A percentile compares a stretch with the other conserved stretches of the same genome.
phyloP scores from a whole-genome alignment of 2,888 invertebrate genomes.

The Bellardia bayeri region DNA sequence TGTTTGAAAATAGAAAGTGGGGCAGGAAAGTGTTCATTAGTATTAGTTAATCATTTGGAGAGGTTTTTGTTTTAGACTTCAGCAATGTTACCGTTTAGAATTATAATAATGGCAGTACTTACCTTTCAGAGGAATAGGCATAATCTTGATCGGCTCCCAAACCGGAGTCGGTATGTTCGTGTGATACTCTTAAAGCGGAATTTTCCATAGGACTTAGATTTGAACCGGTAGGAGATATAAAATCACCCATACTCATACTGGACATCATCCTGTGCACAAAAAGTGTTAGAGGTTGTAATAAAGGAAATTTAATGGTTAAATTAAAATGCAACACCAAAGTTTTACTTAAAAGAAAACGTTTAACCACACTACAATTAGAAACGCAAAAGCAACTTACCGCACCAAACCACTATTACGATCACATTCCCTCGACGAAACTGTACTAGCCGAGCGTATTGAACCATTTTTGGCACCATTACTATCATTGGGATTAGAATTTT shows the following conservation, averaged over 20 bases:
- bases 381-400: constrained; percentile 78
- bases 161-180: constrained; percentile 91
- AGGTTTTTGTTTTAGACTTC: neutral
- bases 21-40: constrained; percentile 19
- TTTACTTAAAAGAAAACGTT: neutral
- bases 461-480: constrained; percentile 84
- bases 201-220: constrained; percentile 84
- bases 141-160: constrained; percentile 91
- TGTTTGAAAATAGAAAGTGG: constrained; percentile 5
- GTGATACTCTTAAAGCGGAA: constrained; percentile 86
- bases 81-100: neutral
- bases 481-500: constrained; percentile 84
- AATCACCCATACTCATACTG: constrained; percentile 85
- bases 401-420: constrained; percentile 85
- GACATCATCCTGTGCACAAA: constrained; percentile 83
- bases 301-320: neutral
- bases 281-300: neutral
- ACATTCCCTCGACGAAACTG: constrained; percentile 86
- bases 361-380: neutral
- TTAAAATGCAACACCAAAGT: neutral
- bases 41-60: constrained; percentile 16
- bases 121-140: constrained; percentile 89
- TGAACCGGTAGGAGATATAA: constrained; percentile 84
- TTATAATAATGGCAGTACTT: constrained; percentile 63
- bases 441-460: constrained; percentile 87